Evolutionary conservation across 2,113 vertebrate genomes (phyloP), one percentile per base, ranked within the genome.

Genomic region (Terrapene triunguis): DNA sequence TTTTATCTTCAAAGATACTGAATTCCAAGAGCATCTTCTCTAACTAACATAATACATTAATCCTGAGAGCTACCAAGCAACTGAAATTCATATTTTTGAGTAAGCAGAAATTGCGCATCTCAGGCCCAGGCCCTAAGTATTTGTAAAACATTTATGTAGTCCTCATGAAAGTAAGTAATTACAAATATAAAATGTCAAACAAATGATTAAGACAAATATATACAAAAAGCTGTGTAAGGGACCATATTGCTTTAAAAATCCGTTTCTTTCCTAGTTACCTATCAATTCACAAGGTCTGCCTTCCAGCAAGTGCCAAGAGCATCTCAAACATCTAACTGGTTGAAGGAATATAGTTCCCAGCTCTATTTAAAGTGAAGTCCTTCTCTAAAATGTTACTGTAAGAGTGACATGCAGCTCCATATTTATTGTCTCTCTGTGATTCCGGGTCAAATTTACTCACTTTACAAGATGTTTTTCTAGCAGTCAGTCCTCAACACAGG

Each of bases 401-500:
- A 42, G 10, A 42, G 8, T 74, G n/a, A 44, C 38, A 25, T 44
- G 72, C 38, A 44, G 69, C 69, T 90, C 76, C 32, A 17, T 57
- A 22, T 0, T 55, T 93, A 81, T 29, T 88, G 57, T 44, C 78
- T 57, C 62, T 82, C 83, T 57, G 8, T 14, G 14, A 87, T 42
- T n/a, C 25, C 13, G 4, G 1, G 21, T 3, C 85, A 78, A 85
- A 35, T 84, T 54, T 78, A 27, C 1, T 82, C 44, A 57, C 84
- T 94, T 96, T 65, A 90, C n/a, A 79, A 94, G 59, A 69, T 89
- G 79, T 95, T 79, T 38, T 89, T 85, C 84, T 86, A 50, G 24
- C 42, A 57, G 10, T 32, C 84, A 82, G 55, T 27, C 48, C 78
- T 89, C 53, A 86, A 82, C 82, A 72, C 35, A 42, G 82, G 81